Evolutionary conservation across 2,888 invertebrate species (phyloP).

Genomic region (Dermolepida albohirtum): DNA sequence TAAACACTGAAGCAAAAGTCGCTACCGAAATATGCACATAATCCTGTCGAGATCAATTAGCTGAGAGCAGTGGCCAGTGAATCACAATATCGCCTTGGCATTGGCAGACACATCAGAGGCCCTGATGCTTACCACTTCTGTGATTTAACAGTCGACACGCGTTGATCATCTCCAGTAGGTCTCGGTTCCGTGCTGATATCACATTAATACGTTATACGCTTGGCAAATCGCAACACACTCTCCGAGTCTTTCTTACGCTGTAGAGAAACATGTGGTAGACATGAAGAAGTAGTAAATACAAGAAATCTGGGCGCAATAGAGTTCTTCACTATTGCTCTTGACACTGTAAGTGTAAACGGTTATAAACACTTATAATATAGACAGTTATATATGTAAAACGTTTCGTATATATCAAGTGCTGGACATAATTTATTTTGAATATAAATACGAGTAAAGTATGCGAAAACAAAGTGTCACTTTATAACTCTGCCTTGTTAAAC

Average conservation of each 20-base stretch:
- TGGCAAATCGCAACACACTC: constrained; percentile 8
- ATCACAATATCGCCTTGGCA: constrained; percentile 50
- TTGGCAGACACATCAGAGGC: constrained; percentile 49
- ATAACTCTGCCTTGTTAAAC: too few species aligned
- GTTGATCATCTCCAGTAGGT: constrained; percentile 50
- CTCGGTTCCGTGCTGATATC: constrained; percentile 38
- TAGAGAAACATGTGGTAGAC: constrained; percentile 3
- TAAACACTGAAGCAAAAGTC: too few species aligned
- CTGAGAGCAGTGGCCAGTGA: constrained; percentile 48
- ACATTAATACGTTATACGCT: constrained; percentile 26
- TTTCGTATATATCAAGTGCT: too few species aligned
- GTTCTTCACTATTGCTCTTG: too few species aligned
- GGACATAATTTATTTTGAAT: too few species aligned
- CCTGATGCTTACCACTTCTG: constrained; percentile 50
- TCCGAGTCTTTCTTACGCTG: not conserved
- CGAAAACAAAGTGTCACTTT: too few species aligned
- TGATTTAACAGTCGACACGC: constrained; percentile 51
- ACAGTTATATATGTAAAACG: too few species aligned
- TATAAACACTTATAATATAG: too few species aligned
- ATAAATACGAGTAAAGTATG: too few species aligned
- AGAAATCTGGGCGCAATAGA: too few species aligned
- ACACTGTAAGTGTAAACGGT: too few species aligned
- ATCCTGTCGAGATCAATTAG: constrained; percentile 42
- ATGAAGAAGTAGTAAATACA: constrained; percentile 1
- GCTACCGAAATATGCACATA: too few species aligned